phyloP scores from a whole-genome alignment of 1,140 invertebrate species.

The Grapholita molesta region DNA sequence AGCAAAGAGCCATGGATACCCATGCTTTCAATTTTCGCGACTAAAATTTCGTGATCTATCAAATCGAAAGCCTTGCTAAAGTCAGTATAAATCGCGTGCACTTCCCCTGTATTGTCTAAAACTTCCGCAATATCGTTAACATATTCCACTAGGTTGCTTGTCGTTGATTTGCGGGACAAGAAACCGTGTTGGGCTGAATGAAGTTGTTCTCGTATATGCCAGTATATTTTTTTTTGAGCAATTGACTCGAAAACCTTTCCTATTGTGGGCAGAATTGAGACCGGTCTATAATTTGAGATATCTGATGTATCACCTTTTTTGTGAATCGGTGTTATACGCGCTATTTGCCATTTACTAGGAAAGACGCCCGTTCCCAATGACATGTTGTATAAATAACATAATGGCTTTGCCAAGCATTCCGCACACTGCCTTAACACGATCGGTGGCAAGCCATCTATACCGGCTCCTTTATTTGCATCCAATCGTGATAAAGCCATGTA shows the following conservation, averaged over 20 bases:
- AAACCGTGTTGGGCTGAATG: slow-evolving; percentile 11
- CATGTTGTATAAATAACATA: background rate
- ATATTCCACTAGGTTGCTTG: background rate
- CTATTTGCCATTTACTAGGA: background rate
- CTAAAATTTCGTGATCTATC: background rate
- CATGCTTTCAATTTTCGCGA: background rate
- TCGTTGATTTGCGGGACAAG: background rate
- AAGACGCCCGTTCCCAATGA: background rate
- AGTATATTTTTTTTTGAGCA: background rate
- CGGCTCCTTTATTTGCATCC: background rate
- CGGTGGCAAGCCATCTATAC: background rate
- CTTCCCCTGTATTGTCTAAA: background rate
- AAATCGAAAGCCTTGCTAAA: slow-evolving; percentile 10
- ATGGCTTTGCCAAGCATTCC: background rate
- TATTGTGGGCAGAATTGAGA: background rate
- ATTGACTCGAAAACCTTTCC: background rate
- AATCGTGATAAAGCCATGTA: background rate
- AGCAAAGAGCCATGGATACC: background rate
- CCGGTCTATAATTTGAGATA: background rate
- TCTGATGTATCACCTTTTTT: background rate
- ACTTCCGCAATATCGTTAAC: background rate
- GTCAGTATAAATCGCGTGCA: slow-evolving; percentile 2
- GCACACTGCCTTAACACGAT: background rate
- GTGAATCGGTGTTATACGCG: background rate
- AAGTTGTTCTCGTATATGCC: background rate